Percentiles rank a stretch among this genome's conserved stretches.
These are phyloP conservation scores for Pantherophis alleghaniensis DNA, from an alignment of 2,797 vertebrate species.

Conservation along the genomic window DNA sequence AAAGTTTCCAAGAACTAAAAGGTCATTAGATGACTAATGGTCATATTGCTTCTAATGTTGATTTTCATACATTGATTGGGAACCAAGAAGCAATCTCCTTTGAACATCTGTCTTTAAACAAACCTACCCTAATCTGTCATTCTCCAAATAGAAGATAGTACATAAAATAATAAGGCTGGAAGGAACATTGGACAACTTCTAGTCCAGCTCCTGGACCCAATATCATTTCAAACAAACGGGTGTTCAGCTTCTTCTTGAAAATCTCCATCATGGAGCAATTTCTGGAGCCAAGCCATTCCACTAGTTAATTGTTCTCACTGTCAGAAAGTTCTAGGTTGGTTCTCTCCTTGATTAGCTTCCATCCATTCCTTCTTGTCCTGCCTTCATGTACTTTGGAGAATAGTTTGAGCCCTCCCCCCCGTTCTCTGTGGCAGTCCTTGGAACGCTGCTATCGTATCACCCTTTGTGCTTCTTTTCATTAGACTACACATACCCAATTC, in stretches of 20 bases:
- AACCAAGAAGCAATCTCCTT: neutral
- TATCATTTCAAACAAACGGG: neutral
- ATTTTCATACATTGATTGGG: neutral
- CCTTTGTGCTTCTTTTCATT: neutral
- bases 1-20: neutral
- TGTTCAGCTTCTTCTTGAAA: neutral
- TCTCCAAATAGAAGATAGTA: neutral
- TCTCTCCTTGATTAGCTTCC: neutral
- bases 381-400: neutral
- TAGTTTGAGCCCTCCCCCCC: fast-evolving
- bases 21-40: neutral
- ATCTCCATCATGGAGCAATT: neutral
- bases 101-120: neutral
- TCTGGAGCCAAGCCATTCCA: neutral
- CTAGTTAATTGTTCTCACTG: neutral
- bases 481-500: neutral
- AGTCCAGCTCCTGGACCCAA: neutral
- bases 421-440: neutral
- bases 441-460: neutral
- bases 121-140: neutral
- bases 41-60: neutral
- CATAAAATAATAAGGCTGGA: neutral
- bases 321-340: neutral
- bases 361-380: neutral
- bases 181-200: neutral